A percentile compares a stretch with the other conserved stretches of the same genome.
Conservation (phyloP, 2,797 vertebrate species). For the Phrynocephalus vlangalii region DNA sequence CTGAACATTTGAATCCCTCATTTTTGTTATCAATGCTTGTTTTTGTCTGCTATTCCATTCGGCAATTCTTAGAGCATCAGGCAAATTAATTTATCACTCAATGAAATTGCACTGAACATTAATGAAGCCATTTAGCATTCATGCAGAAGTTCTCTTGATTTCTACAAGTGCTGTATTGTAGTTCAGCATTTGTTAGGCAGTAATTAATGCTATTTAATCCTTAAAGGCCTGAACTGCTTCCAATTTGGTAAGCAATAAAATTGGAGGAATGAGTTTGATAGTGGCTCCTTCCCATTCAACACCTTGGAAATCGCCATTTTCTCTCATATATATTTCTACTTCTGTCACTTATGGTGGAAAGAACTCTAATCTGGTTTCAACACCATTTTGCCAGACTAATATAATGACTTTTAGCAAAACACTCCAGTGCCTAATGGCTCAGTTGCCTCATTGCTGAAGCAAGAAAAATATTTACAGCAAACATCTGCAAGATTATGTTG, state of each 20-base stretch:
- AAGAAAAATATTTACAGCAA: constrained; percentile 12
- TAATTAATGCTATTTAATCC: constrained; percentile 79
- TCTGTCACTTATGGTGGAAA: background rate
- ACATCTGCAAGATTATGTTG: constrained; percentile 1
- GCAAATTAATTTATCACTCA: constrained; percentile 66
- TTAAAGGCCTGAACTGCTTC: constrained; percentile 75
- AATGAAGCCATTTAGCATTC: constrained; percentile 73
- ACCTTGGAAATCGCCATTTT: background rate
- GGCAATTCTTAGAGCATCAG: constrained; percentile 56
- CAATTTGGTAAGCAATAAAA: constrained; percentile 73
- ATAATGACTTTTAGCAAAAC: background rate
- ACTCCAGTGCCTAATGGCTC: background rate
- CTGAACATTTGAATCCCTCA: background rate
- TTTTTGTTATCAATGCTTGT: constrained; percentile 12
- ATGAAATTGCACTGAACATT: constrained; percentile 48
- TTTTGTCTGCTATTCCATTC: constrained; percentile 30
- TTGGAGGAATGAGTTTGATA: constrained; percentile 47
- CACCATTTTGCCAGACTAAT: background rate
- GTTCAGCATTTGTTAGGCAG: constrained; percentile 74
- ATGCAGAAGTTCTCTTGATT: constrained; percentile 64
- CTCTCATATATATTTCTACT: constrained; percentile 11
- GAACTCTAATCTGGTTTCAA: background rate
- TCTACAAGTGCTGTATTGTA: constrained; percentile 69
- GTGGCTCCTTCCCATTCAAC: constrained; percentile 24
- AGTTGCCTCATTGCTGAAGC: background rate